phyloP scores from a whole-genome alignment of 2,113 vertebrate species.

The Cynopterus brachyotis region DNA sequence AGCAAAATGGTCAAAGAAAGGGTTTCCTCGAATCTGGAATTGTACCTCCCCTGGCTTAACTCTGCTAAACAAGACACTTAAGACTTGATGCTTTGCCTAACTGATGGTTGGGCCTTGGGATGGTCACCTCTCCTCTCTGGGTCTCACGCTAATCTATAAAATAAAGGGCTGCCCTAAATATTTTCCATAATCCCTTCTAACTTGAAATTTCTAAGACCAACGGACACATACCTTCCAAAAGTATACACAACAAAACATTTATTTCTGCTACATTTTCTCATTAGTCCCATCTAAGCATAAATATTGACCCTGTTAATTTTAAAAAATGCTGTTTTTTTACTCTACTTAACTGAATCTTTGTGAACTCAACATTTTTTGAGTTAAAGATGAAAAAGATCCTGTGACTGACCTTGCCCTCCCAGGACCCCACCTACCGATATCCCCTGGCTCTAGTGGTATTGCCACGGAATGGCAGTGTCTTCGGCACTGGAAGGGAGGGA shows the following conservation, averaged over 20 bases:
- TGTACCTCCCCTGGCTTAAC: neutral
- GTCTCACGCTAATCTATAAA: neutral
- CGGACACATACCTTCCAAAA: neutral
- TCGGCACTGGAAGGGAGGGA: constrained; percentile 79
- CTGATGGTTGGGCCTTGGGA: neutral
- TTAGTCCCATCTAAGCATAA: neutral
- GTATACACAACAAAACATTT: neutral
- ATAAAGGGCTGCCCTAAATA: neutral
- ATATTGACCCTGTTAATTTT: neutral
- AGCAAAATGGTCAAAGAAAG: neutral
- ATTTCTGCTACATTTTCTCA: neutral
- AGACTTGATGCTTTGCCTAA: neutral
- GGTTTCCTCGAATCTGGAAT: neutral
- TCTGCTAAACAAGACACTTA: neutral
- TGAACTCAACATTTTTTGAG: neutral
- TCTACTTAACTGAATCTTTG: neutral
- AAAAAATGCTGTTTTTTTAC: neutral
- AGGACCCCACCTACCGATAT: constrained; percentile 80
- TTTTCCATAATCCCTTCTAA: constrained; percentile 14
- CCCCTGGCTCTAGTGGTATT: constrained; percentile 82
- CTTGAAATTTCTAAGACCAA: neutral
- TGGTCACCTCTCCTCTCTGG: neutral
- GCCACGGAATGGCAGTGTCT: constrained; percentile 80
- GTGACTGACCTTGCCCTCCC: neutral
- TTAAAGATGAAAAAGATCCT: neutral